Evolutionary conservation across 2,797 vertebrate genomes (phyloP), one percentile per base, ranked within the genome.

Genomic region (Hydrocynus forskahlii): DNA sequence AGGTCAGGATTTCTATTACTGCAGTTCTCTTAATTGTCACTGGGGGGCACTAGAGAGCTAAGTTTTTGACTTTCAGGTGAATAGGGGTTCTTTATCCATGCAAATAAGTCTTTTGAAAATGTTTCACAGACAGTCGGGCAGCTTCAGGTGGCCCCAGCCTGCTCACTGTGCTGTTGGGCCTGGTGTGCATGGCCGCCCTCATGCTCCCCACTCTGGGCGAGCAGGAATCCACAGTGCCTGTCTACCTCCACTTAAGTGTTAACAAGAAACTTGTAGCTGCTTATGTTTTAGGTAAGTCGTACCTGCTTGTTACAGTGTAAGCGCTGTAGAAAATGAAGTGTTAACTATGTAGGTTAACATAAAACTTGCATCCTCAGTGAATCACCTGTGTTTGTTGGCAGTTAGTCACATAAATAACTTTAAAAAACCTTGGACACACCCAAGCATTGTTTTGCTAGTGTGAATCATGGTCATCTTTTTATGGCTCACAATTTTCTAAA

Each of bases 241-340:
- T 99, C 97, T 99, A 98, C 97, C 97, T 99, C 96, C 97, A 99
- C 92, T 96, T 99, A 96, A 99, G 97, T 96, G 96, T 99, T 95
- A 99, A 99, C 96, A 98, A 99, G 90, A 99, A 99, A 94, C 95
- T 99, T 91, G 98, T 99, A 91, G 97, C 98, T 95, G 98, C 98
- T 96, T 99, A 99, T 84, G 97, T 99, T 92, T 97, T 99, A 88
- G 98, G 98, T 99, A 77, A 93, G 95, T 88, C 7, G 7, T 17
- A n/a, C 45, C 16, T 23, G 21, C 8, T 60, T 8, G 17, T 19
- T 21, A 1, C 23, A 21, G 13, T 52, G 48, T 52, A 16, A 45
- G 10, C 10, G 4, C 48, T 52, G 48, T 3, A 52, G 48, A 52
- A 52, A 57, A 45, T 8, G 43, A 12, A 45, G 35, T 35, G 35